Base-by-base conservation (phyloP, 2,888 invertebrate genomes). In the Eurois occulta region DNA sequence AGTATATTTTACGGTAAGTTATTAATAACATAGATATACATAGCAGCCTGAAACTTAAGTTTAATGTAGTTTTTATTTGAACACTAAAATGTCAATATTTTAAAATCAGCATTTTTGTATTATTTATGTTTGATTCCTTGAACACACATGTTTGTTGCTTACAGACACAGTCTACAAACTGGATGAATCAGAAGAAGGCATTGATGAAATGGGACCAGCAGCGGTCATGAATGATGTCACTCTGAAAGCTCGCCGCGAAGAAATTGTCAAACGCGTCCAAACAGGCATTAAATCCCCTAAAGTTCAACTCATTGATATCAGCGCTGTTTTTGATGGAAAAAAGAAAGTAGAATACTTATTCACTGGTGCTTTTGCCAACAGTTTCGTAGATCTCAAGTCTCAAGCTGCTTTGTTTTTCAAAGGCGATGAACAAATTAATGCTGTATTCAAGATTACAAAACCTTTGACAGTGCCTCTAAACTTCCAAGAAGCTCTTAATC, bases 361-460 rank as follows among this genome's bases (percentile, higher is more conserved):
- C 3, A 97, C 97, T 8, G 92, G 96, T 16, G 97, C 97, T 41
- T 86, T 95, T 41, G 97, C 97, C 52, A 90, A 91, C 28, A 98
- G 97, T 89, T 94, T 95, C 8, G 96, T 97, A 4, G 97, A 97
- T 86, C 93, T 96, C 10, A 97, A 97, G 87, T 92, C 96, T 21
- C 97, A 97, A 67, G 91, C 95, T 58, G 92, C 97, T 24, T 77
- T 97, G 48, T 97, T 96, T 89, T 95, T 94, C 84, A 77, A 89
- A 7, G 94, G 93, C 71, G 93, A 93, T 58, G 93, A 91, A 83
- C 96, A 97, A 90, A 86, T 97, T 3, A 97, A 97, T 81, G 93
- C 94, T 21, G 94, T 96, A 62, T 95, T 95, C 41, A 94, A 94
- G 77, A 92, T 95, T 62, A 91, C 91, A 13, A 95, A 95, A 72